phyloP scores from a whole-genome alignment of 2,113 vertebrate genomes.

The Oxygymnocypris stewartii region DNA sequence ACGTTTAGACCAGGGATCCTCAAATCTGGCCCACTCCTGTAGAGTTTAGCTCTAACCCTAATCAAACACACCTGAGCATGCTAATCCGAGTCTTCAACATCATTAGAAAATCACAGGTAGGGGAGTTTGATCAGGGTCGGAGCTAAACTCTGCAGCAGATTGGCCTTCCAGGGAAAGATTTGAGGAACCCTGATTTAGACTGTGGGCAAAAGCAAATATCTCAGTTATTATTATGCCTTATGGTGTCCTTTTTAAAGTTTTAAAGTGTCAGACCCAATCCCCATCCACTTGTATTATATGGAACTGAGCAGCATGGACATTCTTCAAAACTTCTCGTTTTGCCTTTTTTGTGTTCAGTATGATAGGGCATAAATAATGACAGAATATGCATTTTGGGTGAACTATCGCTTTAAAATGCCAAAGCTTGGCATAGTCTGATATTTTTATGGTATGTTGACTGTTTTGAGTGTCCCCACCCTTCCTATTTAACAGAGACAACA shows the following conservation, averaged over 20 bases:
- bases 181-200: too few relatives aligned
- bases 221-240: not conserved
- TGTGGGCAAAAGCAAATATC: too few relatives aligned
- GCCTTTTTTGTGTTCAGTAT: not conserved
- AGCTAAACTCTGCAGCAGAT: too few relatives aligned
- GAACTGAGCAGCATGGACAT: not conserved
- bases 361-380: not conserved
- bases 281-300: not conserved
- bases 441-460: not conserved
- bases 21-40: too few relatives aligned
- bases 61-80: too few relatives aligned
- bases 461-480: conserved; percentile 47
- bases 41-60: too few relatives aligned
- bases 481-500: conserved; percentile 23
- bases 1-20: too few relatives aligned
- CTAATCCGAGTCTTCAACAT: too few relatives aligned
- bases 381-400: not conserved
- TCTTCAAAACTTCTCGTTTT: not conserved
- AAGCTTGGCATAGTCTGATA: not conserved
- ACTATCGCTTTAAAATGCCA: conserved; percentile 1
- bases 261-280: not conserved
- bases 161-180: too few relatives aligned
- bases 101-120: too few relatives aligned
- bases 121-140: too few relatives aligned
- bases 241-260: not conserved